phyloP scores from a whole-genome alignment of 2,888 invertebrate genomes.

The Cheiracanthium punctorium region DNA sequence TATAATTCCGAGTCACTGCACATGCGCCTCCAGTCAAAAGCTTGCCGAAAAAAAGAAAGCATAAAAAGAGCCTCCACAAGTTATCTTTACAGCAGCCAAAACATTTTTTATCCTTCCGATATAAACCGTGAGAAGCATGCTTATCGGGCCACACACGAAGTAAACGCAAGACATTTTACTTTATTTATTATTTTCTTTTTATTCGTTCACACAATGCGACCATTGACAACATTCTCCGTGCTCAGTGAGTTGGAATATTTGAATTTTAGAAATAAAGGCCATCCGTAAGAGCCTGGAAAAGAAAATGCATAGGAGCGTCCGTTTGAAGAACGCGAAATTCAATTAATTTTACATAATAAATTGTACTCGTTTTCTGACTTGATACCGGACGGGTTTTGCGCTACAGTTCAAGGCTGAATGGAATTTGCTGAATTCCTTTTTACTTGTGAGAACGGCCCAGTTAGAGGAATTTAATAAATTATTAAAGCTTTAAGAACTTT shows the following conservation, averaged over 20 bases:
- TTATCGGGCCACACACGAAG: slow-evolving; percentile 59
- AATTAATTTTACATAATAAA: too few relatives aligned
- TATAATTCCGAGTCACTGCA: neutral
- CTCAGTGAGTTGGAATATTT: neutral
- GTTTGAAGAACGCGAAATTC: too few relatives aligned
- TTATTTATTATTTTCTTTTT: too few relatives aligned
- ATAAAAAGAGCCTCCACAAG: slow-evolving; percentile 12
- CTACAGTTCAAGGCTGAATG: too few relatives aligned
- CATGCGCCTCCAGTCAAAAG: slow-evolving; percentile 9
- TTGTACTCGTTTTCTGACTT: too few relatives aligned
- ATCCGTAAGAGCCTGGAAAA: too few relatives aligned
- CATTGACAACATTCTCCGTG: slow-evolving; percentile 49
- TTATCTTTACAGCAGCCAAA: slow-evolving; percentile 62
- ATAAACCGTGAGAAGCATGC: slow-evolving; percentile 59
- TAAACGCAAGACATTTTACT: slow-evolving; percentile 27
- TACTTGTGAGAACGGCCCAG: too few relatives aligned
- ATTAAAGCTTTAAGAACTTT: too few relatives aligned
- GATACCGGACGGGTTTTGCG: too few relatives aligned
- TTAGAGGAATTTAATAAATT: too few relatives aligned
- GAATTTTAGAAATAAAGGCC: neutral
- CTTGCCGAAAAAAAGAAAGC: slow-evolving; percentile 9
- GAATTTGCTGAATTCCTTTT: too few relatives aligned
- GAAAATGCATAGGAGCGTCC: too few relatives aligned
- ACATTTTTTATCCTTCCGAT: slow-evolving; percentile 60
- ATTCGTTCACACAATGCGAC: slow-evolving; percentile 28